A percentile compares a stretch with the other conserved stretches of the same genome.
phyloP scores from a whole-genome alignment of 1,140 invertebrate species.

The Drosophila nasuta region DNA sequence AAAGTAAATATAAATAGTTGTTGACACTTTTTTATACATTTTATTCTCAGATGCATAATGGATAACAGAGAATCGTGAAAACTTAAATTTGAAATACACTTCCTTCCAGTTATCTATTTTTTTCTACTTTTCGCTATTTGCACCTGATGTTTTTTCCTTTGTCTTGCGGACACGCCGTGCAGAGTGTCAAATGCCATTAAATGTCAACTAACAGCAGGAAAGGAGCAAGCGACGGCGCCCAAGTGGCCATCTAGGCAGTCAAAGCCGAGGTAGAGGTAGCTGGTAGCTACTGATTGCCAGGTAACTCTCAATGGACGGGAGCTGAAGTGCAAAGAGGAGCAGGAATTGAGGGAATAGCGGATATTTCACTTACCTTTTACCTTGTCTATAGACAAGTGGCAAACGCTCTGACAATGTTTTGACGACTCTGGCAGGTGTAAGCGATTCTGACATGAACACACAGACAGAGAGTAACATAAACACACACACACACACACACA shows the following conservation, averaged over 20 bases:
- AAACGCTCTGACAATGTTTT: slow-evolving; percentile 68
- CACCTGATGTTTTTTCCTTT: slow-evolving; percentile 59
- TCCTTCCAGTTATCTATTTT: slow-evolving; percentile 20
- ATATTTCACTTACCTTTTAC: slow-evolving; percentile 69
- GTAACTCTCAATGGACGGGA: slow-evolving; percentile 26
- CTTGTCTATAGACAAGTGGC: slow-evolving; percentile 61
- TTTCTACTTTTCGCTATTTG: slow-evolving; percentile 44
- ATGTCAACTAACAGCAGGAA: slow-evolving; percentile 69
- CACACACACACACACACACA: not conserved
- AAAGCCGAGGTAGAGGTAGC: not conserved
- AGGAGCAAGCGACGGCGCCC: slow-evolving; percentile 41
- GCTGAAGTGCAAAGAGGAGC: not conserved
- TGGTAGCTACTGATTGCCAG: slow-evolving; percentile 69
- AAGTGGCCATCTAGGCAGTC: slow-evolving; percentile 65
- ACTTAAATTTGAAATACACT: not conserved
- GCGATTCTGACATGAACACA: slow-evolving; percentile 53
- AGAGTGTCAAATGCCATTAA: slow-evolving; percentile 79
- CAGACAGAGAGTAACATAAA: not conserved
- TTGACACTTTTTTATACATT: not conserved
- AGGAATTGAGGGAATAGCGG: slow-evolving; percentile 31
- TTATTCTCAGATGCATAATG: not conserved
- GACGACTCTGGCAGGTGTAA: slow-evolving; percentile 62
- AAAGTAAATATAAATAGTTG: no score
- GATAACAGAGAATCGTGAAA: not conserved
- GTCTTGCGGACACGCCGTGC: slow-evolving; percentile 53